Percentiles rank a stretch among this genome's conserved stretches.
phyloP scores from a whole-genome alignment of 2,888 invertebrate genomes.

The Heteromurus nitidus region DNA sequence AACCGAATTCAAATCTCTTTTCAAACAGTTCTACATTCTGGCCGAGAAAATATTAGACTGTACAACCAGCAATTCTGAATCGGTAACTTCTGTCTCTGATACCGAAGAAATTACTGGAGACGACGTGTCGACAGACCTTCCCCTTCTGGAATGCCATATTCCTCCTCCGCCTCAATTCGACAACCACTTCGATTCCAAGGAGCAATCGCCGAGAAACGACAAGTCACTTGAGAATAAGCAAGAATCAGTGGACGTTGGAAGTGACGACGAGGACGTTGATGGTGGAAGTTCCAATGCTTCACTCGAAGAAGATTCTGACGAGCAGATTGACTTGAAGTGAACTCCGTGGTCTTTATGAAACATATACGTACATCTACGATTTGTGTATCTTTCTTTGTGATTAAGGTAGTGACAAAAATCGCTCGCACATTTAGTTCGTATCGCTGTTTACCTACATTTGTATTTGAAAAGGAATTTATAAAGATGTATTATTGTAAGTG shows the following conservation, averaged over 20 bases:
- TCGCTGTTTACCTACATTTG: background rate
- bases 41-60: constrained; percentile 44
- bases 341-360: background rate
- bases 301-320: constrained; percentile 38
- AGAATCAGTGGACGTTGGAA: background rate
- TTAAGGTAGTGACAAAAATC: no score
- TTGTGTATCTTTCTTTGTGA: background rate
- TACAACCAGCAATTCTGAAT: constrained; percentile 18
- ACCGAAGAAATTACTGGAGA: constrained; percentile 18
- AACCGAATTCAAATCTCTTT: no score
- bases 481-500: no score
- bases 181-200: constrained; percentile 10
- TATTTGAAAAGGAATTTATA: no score
- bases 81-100: constrained; percentile 44
- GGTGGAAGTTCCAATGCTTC: no score
- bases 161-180: constrained; percentile 48
- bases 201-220: constrained; percentile 17
- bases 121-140: constrained; percentile 15
- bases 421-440: no score
- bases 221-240: constrained; percentile 8
- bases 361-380: background rate
- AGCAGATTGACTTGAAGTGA: constrained; percentile 48
- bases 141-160: constrained; percentile 26
- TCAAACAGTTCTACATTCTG: constrained; percentile 33
- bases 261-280: constrained; percentile 7